Evolutionary conservation across 1,140 invertebrate genomes (phyloP), one percentile per base, ranked within the genome.

Genomic region (Apis dorsata): DNA sequence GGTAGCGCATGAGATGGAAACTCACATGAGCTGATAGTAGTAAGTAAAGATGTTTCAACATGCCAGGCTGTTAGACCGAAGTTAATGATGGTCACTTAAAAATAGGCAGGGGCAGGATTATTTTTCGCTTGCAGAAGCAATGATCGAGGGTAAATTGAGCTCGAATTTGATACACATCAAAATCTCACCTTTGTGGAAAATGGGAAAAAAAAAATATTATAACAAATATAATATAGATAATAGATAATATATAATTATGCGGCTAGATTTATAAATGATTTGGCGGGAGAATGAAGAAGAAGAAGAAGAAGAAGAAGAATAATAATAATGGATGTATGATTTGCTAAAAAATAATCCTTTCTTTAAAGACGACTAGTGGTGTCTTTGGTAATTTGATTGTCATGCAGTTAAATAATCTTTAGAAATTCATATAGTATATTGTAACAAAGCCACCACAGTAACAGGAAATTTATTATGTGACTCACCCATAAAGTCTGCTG

Each of bases 401-500:
- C 89, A 90, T 89, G 87, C 85, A 89, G 71, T 86, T 79, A 84
- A 78, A 57, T 83, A 80, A 49, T 66, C 80, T 21, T 66, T n/a
- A 68, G 75, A 87, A 84, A 80, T 85, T 66, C 55, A 57, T 82
- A 85, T 85, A 84, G 83, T 86, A 85, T 79, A 86, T 80, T 57
- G 78, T 84, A 90, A 86, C 77, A 86, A 86, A 86, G 90, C 84
- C 82, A 88, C 87, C 87, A 86, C 82, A 85, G 71, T 88, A 88
- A 86, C 77, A 76, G 74, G 79, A 65, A 82, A 76, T 70, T 60
- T 85, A 66, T 88, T 85, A 63, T 71, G 69, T 79, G 83, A 96
- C 96, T 96, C 94, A 96, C 96, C 96, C 96, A 93, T 96, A 96
- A 93, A 96, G 94, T 94, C 95, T 95, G 95, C 96, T 96, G 92